Base-by-base conservation (phyloP, 2,888 invertebrate genomes). In the Leptopilina drosophilae region DNA sequence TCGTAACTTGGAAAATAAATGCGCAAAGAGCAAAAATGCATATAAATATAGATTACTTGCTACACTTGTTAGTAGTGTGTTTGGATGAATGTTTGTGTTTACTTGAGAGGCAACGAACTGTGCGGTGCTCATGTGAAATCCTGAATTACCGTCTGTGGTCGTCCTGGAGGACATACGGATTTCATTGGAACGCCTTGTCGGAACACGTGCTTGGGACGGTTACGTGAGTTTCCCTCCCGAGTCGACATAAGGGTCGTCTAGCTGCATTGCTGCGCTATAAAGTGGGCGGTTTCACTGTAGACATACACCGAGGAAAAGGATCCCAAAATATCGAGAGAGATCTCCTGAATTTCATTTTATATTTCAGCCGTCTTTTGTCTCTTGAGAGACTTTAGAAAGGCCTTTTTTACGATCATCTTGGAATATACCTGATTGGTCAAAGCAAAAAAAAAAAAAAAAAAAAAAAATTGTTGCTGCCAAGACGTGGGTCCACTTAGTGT, bases 41-140 rank as follows among this genome's bases (percentile, higher is more conserved):
- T 33, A 33, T 33, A 33, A 33, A 33, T 33, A 33, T 33, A 33
- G 33, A 33, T 33, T 33, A 33, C 33, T 33, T 33, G 33, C 33
- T 20, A 62, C 9, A 62, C 9, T 62, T 20, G 9, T 20, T 62
- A 5, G 33, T 9, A 9, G 62, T 73, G 53, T 20, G 69, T n/a
- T 42, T 5, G 53, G 12, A 12, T 14, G n/a, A 42, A 66, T 69
- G 69, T 69, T 69, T 69, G 69, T 73, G 69, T 73, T 81, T 83
- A 73, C 79, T 76, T 80, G 80, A 83, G 80, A 83, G 80, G 78
- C 77, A 73, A 78, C 79, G 81, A 84, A 80, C 82, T 85, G 81
- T 82, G 80, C 78, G 9, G 81, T 33, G 33, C 78, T 78, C 81
- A 83, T 81, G 80, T 80, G 83, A 85, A 85, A 86, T 85, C 83